These are phyloP conservation scores for Vanacampus margaritifer DNA, from an alignment of 2,113 vertebrate genomes.

Conservation along the genomic window DNA sequence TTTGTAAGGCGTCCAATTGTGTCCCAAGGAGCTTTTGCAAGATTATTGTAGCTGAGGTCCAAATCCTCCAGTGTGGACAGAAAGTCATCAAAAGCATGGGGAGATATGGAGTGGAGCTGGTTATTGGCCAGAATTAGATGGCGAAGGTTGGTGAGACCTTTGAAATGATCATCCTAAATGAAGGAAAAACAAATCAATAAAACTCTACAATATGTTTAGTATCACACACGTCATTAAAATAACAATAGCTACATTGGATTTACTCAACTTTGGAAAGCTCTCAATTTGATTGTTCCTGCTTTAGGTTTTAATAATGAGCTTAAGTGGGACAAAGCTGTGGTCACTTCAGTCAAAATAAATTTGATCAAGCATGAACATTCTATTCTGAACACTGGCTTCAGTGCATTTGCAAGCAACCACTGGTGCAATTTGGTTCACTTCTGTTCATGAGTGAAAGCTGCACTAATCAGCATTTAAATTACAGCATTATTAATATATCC, in stretches of 20 bases:
- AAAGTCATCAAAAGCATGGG: conserved; percentile 85
- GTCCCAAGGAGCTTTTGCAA: conserved; percentile 85
- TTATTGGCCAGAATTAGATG: conserved; percentile 93
- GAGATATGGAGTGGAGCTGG: conserved; percentile 84
- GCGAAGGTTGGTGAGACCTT: conserved; percentile 83
- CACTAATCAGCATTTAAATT: no score
- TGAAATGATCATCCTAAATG: conserved; percentile 82
- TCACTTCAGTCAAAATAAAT: no score
- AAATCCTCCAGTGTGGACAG: conserved; percentile 86
- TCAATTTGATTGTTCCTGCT: not conserved
- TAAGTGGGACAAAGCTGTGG: not conserved
- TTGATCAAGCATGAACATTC: no score
- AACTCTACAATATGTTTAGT: not conserved
- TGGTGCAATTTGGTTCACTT: no score
- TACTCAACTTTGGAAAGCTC: not conserved
- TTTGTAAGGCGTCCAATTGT: conserved; percentile 83
- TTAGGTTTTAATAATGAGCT: not conserved
- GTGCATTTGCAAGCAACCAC: no score
- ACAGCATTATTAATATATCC: no score
- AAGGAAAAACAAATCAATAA: not conserved
- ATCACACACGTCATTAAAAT: no score
- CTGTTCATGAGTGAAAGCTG: no score
- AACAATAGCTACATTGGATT: not conserved
- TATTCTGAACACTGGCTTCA: no score
- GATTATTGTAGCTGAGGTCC: conserved; percentile 95